Evolutionary conservation across 2,888 invertebrate species (phyloP), one percentile per base, ranked within the genome.

Genomic region (Petrolisthes cinctipes): DNA sequence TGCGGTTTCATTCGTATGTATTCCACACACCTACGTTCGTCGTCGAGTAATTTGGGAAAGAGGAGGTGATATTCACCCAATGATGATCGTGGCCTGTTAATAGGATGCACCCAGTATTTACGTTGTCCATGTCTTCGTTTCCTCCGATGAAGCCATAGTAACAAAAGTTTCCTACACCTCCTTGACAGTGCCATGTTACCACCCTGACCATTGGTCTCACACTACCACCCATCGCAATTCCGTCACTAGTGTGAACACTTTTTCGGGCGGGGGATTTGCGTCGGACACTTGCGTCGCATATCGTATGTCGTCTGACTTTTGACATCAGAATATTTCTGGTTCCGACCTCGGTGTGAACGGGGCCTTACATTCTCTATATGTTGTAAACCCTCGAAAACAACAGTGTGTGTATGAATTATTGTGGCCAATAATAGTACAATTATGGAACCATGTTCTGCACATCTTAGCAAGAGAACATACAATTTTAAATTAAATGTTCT

Each of bases 151-250:
- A 71, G 71, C 71, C 71, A 71, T 9, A 71, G 71, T 71, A 71
- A 71, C 71, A 71, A 9, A 71, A 71, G 71, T n/a, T 71, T 71
- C 71, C 71, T 71, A 71, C 71, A 71, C 71, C 71, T 61, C 61
- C 61, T 71, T 71, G 71, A 71, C 71, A 71, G 71, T n/a, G n/a
- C 71, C 71, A 71, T 71, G 71, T n/a, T 71, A 71, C 71, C 71
- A 71, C 71, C 71, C n/a, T 71, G 71, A 71, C 71, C 71, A 0
- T 71, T 71, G 71, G 71, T 71, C 71, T 71, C 17, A 71, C n/a
- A 71, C 71, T 71, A 71, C 71, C 71, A 1, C 71, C 71, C 71
- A 71, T 20, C 71, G 71, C 71, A 71, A 71, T 71, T 71, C 71
- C 71, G 71, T 71, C 71, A 17, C 71, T 20, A 71, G 71, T 71